Evolutionary conservation across 2,888 invertebrate genomes (phyloP).

Genomic region (Rhagonycha lutea): DNA sequence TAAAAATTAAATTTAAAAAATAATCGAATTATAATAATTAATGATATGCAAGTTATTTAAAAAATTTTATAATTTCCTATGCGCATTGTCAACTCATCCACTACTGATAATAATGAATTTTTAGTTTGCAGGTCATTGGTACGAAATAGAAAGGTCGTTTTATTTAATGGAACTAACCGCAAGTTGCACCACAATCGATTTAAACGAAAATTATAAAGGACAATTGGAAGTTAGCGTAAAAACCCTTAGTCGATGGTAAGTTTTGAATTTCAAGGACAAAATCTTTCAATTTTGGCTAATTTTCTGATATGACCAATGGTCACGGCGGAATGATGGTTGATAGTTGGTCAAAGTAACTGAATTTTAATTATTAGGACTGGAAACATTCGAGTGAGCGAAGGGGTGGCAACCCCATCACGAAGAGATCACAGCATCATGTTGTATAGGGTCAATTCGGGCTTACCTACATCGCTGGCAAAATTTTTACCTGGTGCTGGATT

Average conservation of each 20-base stretch:
- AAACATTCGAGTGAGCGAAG: constrained; percentile 62
- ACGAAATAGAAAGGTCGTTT: constrained; percentile 76
- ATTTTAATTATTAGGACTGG: constrained; percentile 61
- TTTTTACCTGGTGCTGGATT: constrained; percentile 73
- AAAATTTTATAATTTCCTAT: neutral
- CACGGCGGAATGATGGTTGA: too few species aligned
- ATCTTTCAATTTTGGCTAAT: neutral
- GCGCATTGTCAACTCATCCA: neutral
- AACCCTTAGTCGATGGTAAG: constrained; percentile 70
- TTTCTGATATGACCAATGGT: neutral
- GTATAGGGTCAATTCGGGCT: constrained; percentile 65
- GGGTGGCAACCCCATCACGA: constrained; percentile 62
- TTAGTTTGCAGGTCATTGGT: constrained; percentile 73
- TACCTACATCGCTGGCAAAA: constrained; percentile 69
- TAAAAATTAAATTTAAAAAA: too few species aligned
- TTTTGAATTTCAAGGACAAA: constrained; percentile 16
- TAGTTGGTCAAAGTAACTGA: too few species aligned
- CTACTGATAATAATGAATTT: constrained; percentile 35
- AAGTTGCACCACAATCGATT: constrained; percentile 69
- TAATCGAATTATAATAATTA: neutral
- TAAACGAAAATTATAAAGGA: constrained; percentile 60
- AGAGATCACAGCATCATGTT: constrained; percentile 55
- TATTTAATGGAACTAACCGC: constrained; percentile 73
- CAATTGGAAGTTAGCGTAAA: constrained; percentile 65
- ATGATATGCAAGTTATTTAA: constrained; percentile 2